Evolutionary conservation across 2,888 invertebrate species (phyloP), one percentile per base, ranked within the genome.

Genomic region (Theristus sp.): DNA sequence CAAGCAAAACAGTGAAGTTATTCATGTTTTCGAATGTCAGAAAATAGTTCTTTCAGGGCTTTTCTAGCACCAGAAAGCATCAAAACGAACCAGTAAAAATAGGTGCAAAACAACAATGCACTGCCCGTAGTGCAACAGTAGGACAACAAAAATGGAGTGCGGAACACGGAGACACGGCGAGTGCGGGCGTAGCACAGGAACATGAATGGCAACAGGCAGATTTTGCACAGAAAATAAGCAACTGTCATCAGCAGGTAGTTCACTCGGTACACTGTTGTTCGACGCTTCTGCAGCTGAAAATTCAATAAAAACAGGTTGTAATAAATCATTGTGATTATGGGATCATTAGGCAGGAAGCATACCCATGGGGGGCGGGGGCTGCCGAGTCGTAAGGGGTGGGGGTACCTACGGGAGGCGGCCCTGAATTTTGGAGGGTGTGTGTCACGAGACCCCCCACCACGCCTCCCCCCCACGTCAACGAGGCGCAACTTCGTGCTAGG

Each of bases 131-230:
- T 20, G 29, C 55, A 55, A 13, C 13, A 26, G 3, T 55, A 25
- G 13, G 55, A 29, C 27, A 55, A 29, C 13, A 10, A 20, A 2
- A 55, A 55, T 22, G 55, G 55, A 28, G 26, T 31, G 10, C 24
- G 6, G 22, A 29, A 56, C 10, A 56, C 6, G 2, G 56, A 30
- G 2, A 56, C 24, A 24, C n/a, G 10, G 3, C 2, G 3, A n/a
- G 13, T 30, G 10, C 20, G 6, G 2, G 56, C 56, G 20, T 30
- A 56, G 24, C n/a, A 30, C 31, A 2, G 22, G 31, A 56, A 30
- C 56, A 56, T 56, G 56, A 56, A 56, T n/a, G 56, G 56, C 28
- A 56, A 20, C 31, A 56, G 31, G 13, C 13, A 29, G 2, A 56
- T 29, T 24, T 56, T 56, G 38, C 56, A 56, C 17, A 56, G 17